These are phyloP conservation scores for Tetragonisca angustula DNA, from an alignment of 2,888 invertebrate genomes.

Conservation along the genomic window DNA sequence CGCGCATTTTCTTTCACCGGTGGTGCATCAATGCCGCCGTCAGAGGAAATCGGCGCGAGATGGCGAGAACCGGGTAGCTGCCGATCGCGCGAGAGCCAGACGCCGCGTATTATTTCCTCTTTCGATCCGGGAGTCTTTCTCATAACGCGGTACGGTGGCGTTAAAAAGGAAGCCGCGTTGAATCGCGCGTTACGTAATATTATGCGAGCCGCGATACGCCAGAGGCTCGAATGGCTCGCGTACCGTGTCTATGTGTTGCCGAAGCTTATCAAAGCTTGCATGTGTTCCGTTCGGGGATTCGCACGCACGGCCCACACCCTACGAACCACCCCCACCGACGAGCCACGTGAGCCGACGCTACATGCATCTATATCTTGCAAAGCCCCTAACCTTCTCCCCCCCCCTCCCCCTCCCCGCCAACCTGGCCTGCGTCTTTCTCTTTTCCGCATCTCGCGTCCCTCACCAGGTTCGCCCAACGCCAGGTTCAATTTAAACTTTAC, in stretches of 20 bases:
- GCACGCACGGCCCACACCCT: slow-evolving; percentile 80
- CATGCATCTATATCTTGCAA: slow-evolving; percentile 74
- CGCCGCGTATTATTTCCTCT: slow-evolving; percentile 58
- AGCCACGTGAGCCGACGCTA: slow-evolving; percentile 75
- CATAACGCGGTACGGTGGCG: slow-evolving; percentile 67
- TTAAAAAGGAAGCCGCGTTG: slow-evolving; percentile 74
- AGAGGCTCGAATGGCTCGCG: slow-evolving; percentile 77
- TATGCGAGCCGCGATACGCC: slow-evolving; percentile 76
- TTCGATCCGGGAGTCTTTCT: slow-evolving; percentile 42
- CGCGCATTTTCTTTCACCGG: neutral
- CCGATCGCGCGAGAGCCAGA: slow-evolving; percentile 53
- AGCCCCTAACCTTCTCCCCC: slow-evolving; percentile 62
- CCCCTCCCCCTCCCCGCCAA: slow-evolving; percentile 34
- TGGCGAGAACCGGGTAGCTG: slow-evolving; percentile 16
- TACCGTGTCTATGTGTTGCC: slow-evolving; percentile 73
- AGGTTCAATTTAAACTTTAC: slow-evolving; percentile 82
- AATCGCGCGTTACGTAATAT: slow-evolving; percentile 78
- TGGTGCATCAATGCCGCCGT: slow-evolving; percentile 31
- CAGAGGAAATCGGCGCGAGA: slow-evolving; percentile 43
- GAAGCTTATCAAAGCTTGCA: slow-evolving; percentile 83
- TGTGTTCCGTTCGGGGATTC: slow-evolving; percentile 82
- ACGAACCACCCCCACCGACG: slow-evolving; percentile 56
- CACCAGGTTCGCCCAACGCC: slow-evolving; percentile 45
- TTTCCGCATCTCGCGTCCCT: slow-evolving; percentile 55
- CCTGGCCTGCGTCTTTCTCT: slow-evolving; percentile 51